Base-by-base conservation (phyloP, 30 jellyfish, hydroid and myxozoan species). In the Catostylus mosaicus region DNA sequence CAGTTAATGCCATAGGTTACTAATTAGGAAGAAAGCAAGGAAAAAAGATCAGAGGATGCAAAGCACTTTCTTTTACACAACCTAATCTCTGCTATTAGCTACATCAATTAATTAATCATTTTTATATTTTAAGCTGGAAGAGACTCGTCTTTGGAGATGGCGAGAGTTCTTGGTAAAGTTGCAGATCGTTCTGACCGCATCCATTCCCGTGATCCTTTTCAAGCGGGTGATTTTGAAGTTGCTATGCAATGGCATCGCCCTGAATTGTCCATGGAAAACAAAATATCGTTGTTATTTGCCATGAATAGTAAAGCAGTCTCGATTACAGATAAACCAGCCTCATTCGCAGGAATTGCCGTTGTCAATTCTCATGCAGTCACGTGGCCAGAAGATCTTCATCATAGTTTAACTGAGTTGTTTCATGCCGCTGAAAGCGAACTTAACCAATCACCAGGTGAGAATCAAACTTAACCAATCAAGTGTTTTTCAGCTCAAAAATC, bases 181-280 rank as follows among this genome's bases (percentile, higher is more conserved):
- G 93, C 87, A 12, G 90, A 86, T 63, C 61, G 65, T 23, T 73
- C 90, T 22, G 93, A 88, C 57, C 83, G 93, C 59, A 65, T 88
- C 0, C 88, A 88, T 40, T 59, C 85, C 61, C 93, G 97, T 14
- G 86, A 88, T 60, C 93, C 97, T 37, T 48, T 88, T 77, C 92
- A 80, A 60, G 97, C 97, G 10, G 69, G 89, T 52, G 97, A 88
- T 9, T 67, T n/a, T 31, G 97, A 88, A 30, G 82, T 88, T 31
- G 83, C 97, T 1, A 1, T 88, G 43, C 97, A 88, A 56, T 88
- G 97, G 97, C 31, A 79, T 73, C 88, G 80, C 32, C 74, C 89
- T 0, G 92, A 88, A 77, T 51, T 88, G 30, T 68, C 78, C 38
- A 43, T 47, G 1, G 82, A 61, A 5, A 51, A 30, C 46, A 18